These are phyloP conservation scores for Zootermopsis nevadensis DNA, from an alignment of 2,888 invertebrate species.

Conservation along the genomic window DNA sequence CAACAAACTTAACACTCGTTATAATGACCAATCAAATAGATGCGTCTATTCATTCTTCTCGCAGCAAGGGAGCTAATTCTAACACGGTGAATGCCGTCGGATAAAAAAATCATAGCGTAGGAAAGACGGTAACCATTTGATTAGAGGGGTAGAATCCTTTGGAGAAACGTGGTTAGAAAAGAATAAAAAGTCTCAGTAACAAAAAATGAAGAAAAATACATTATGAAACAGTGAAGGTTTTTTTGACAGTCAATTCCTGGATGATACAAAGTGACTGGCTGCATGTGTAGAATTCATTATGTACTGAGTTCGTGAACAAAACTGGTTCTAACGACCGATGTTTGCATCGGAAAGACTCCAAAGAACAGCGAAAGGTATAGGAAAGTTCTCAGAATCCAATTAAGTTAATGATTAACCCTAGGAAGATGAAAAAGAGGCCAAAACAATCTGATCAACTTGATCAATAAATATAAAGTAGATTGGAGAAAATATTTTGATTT, in stretches of 20 bases:
- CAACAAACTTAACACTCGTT: not conserved
- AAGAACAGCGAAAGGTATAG: not conserved
- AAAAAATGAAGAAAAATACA: not conserved
- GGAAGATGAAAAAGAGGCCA: not conserved
- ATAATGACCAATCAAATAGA: not conserved
- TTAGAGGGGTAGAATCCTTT: slow-evolving; percentile 17
- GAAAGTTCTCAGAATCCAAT: not conserved
- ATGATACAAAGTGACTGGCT: not conserved
- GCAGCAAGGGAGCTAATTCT: not conserved
- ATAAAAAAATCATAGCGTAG: not conserved
- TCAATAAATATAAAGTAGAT: not conserved
- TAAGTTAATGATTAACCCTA: not conserved
- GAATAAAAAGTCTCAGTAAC: not conserved
- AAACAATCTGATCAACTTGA: not conserved
- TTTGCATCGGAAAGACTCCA: not conserved
- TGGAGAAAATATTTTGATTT: not conserved
- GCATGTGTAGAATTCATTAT: not conserved
- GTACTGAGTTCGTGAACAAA: not conserved
- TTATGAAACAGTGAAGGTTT: not conserved
- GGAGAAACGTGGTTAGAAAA: not conserved
- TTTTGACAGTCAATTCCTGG: not conserved
- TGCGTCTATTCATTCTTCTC: not conserved
- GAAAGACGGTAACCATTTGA: not conserved
- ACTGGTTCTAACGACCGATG: not conserved
- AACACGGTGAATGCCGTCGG: not conserved